phyloP scores from a whole-genome alignment of 2,888 invertebrate species.

The Eilema griseolum region DNA sequence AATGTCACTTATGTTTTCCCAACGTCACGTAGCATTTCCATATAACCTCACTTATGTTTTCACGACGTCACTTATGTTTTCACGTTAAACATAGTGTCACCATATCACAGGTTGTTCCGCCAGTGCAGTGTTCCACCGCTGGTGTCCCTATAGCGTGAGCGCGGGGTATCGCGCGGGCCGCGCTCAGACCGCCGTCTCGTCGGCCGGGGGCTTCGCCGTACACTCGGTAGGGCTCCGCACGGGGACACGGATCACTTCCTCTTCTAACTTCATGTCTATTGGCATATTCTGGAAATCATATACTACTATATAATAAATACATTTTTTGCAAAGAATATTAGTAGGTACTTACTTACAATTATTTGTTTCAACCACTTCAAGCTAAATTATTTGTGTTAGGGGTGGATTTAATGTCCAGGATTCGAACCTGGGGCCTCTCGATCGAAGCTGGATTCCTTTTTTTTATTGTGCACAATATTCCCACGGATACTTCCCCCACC shows the following conservation, averaged over 20 bases:
- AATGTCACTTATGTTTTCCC: background rate
- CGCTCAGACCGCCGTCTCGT: slow-evolving; percentile 83
- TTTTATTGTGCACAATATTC: too few species aligned
- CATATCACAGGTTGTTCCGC: background rate
- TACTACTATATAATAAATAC: background rate
- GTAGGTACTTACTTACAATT: too few species aligned
- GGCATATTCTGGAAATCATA: slow-evolving; percentile 74
- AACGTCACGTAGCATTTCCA: background rate
- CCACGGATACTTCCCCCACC: too few species aligned
- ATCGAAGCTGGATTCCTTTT: too few species aligned
- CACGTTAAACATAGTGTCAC: background rate
- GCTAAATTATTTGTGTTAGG: too few species aligned
- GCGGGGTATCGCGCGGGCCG: slow-evolving; percentile 53
- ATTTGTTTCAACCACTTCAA: too few species aligned
- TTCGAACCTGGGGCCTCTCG: too few species aligned
- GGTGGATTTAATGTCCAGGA: too few species aligned
- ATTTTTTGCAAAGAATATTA: too few species aligned
- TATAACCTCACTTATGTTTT: background rate
- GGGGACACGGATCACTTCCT: slow-evolving; percentile 75
- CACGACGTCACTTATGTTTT: background rate
- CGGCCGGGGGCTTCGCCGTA: slow-evolving; percentile 62
- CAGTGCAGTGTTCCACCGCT: background rate
- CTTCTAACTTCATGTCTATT: slow-evolving; percentile 76
- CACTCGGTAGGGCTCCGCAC: slow-evolving; percentile 64
- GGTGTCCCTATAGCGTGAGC: slow-evolving; percentile 58